A percentile compares a stretch with the other conserved stretches of the same genome.
phyloP scores from a whole-genome alignment of 2,113 vertebrate species.

The Bolborhynchus lineola region DNA sequence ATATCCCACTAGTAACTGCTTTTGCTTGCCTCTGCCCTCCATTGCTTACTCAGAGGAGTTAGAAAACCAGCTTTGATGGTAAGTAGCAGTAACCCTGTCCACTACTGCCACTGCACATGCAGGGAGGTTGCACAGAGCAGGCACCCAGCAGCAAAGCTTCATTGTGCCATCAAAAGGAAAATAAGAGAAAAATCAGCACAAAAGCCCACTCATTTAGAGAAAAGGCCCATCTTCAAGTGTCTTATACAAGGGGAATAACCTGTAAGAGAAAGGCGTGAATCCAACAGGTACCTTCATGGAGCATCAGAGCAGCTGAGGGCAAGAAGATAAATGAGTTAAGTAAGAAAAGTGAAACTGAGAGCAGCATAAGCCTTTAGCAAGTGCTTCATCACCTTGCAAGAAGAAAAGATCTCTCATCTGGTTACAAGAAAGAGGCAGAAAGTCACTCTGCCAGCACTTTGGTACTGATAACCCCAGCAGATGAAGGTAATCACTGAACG shows the following conservation, averaged over 20 bases:
- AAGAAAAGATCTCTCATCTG: background rate
- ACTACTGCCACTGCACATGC: background rate
- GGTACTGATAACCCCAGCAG: background rate
- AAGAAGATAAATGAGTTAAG: background rate
- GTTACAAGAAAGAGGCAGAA: background rate
- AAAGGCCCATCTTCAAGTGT: background rate
- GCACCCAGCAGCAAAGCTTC: background rate
- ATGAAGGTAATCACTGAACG: background rate
- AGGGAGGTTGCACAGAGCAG: background rate
- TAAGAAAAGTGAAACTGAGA: background rate
- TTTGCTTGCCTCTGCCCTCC: background rate
- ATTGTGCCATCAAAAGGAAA: background rate
- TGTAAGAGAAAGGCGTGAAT: background rate
- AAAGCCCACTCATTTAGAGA: background rate
- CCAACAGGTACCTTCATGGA: background rate
- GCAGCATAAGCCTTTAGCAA: background rate
- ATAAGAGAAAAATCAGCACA: background rate
- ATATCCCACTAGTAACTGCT: background rate
- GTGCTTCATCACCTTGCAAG: background rate
- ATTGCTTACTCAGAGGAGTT: background rate
- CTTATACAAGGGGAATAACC: background rate
- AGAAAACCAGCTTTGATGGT: conserved; percentile 9
- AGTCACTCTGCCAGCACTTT: background rate
- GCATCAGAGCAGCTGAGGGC: background rate
- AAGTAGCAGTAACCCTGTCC: background rate